Conservation (phyloP, 1,140 invertebrate species). For the Kradibia gibbosae region DNA sequence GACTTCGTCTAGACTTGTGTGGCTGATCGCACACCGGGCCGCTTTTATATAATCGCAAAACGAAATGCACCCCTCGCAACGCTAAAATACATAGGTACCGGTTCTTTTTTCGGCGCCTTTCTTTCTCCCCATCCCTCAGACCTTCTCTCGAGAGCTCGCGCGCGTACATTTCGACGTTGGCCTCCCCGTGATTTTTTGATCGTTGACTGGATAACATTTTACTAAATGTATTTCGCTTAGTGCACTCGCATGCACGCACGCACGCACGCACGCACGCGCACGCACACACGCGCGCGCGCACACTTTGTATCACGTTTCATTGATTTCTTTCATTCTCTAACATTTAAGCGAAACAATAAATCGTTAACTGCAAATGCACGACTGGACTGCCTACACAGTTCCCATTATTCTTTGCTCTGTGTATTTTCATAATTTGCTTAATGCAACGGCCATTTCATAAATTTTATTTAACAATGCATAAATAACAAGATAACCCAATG, state of each 20-base stretch:
- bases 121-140: background rate
- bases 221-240: background rate
- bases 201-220: constrained; percentile 6
- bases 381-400: too few relatives aligned
- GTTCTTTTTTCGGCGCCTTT: constrained; percentile 51
- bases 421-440: too few relatives aligned
- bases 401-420: too few relatives aligned
- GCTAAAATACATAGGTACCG: constrained; percentile 55
- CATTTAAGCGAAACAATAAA: too few relatives aligned
- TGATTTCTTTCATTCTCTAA: too few relatives aligned
- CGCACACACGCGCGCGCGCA: background rate
- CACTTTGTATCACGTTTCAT: background rate
- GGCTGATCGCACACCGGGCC: constrained; percentile 29
- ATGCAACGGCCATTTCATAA: too few relatives aligned
- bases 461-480: too few relatives aligned
- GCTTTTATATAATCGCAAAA: constrained; percentile 58
- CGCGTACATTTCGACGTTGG: background rate
- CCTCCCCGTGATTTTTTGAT: background rate
- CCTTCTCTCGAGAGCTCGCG: background rate
- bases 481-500: too few relatives aligned
- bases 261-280: background rate
- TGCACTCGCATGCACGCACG: background rate
- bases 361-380: too few relatives aligned
- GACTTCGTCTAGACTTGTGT: constrained; percentile 56
- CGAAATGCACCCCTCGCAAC: constrained; percentile 59